phyloP scores from a whole-genome alignment of 2,113 vertebrate species.

The Myotis brandtii region DNA sequence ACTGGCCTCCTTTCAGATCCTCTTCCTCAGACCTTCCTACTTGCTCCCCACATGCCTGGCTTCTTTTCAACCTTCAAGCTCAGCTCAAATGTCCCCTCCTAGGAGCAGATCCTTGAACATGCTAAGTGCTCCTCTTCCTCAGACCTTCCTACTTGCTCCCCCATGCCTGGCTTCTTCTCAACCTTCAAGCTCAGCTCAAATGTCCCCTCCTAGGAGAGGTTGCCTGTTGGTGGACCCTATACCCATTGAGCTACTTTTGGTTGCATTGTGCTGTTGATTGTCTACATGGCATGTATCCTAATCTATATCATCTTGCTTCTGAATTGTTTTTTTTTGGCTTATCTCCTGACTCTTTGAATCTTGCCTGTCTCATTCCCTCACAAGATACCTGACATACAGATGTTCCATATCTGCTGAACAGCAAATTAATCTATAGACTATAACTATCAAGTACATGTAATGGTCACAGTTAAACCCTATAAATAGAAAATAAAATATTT shows the following conservation, averaged over 20 bases:
- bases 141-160: neutral
- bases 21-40: neutral
- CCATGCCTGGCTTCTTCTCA: neutral
- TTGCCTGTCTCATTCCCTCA: neutral
- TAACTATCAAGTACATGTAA: neutral
- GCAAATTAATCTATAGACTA: neutral
- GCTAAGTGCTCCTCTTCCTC: neutral
- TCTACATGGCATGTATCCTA: neutral
- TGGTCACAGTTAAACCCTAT: neutral
- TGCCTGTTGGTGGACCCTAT: neutral
- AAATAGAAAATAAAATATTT: constrained; percentile 12
- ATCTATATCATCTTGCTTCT: neutral
- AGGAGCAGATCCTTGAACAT: too few relatives aligned
- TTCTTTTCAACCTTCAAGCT: neutral
- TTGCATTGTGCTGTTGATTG: neutral
- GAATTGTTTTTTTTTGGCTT: neutral
- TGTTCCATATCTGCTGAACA: neutral
- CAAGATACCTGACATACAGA: neutral
- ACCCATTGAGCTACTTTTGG: neutral
- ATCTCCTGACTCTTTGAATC: neutral
- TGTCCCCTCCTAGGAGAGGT: neutral
- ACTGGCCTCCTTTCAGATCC: neutral
- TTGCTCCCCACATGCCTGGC: neutral
- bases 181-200: neutral
- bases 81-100: neutral